Evolutionary conservation across 2,888 invertebrate species (phyloP).

Genomic region (Eilema griseolum): DNA sequence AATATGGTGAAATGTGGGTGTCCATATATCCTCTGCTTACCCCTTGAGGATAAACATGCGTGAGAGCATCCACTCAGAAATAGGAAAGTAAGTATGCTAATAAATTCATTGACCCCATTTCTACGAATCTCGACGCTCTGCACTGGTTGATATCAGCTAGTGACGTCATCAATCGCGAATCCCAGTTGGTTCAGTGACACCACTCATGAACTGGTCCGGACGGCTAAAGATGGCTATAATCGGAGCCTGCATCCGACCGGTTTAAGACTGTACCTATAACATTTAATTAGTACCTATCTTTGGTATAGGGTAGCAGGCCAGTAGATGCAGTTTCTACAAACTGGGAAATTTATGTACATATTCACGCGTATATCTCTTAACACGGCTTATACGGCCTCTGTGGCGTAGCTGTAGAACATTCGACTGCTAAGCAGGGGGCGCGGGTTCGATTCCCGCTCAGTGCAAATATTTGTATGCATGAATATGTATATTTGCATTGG

Average conservation of each 20-base stretch:
- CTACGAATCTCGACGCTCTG: background rate
- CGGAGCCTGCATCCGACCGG: slow-evolving; percentile 21
- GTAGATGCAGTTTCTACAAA: background rate
- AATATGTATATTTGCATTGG: too few species aligned
- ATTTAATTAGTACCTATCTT: slow-evolving; percentile 13
- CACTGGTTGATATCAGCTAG: background rate
- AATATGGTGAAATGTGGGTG: background rate
- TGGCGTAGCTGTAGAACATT: too few species aligned
- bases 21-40: background rate
- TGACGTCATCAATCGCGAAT: slow-evolving; percentile 23
- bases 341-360: background rate
- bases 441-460: too few species aligned
- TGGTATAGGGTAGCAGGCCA: background rate
- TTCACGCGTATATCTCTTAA: too few species aligned
- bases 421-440: too few species aligned
- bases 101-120: slow-evolving; percentile 11
- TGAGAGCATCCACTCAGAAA: background rate
- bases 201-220: slow-evolving; percentile 55
- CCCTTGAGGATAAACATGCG: background rate
- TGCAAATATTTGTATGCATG: too few species aligned
- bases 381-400: too few species aligned
- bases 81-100: background rate
- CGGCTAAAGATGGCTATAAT: slow-evolving; percentile 31
- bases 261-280: slow-evolving; percentile 11
- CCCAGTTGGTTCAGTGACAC: slow-evolving; percentile 60